Conservation (phyloP, 2,888 invertebrate genomes). For the Sesia apiformis region DNA sequence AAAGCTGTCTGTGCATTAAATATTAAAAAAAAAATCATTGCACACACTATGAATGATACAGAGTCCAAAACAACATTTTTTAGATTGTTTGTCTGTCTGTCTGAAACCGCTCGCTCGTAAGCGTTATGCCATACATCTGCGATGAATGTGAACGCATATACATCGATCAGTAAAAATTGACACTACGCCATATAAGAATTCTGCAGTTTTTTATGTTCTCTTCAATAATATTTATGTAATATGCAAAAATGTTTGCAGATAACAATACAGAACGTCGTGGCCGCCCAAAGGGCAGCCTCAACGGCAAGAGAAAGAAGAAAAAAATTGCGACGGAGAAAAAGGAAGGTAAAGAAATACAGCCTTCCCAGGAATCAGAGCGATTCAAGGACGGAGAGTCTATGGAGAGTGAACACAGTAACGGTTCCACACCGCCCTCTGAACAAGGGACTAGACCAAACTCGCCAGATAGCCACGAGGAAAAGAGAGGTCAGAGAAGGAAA, state of each 20-base stretch:
- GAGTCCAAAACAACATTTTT: no score
- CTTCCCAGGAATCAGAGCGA: slow-evolving; percentile 60
- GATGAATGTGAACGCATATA: no score
- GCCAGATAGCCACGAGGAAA: slow-evolving; percentile 43
- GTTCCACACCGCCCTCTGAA: slow-evolving; percentile 58
- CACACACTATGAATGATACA: no score
- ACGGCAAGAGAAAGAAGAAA: slow-evolving; percentile 49
- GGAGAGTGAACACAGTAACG: slow-evolving; percentile 58
- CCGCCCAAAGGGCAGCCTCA: slow-evolving; percentile 52
- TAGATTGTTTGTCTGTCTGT: no score
- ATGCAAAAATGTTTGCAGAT: slow-evolving; percentile 28
- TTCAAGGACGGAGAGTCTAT: slow-evolving; percentile 64
- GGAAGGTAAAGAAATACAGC: slow-evolving; percentile 47
- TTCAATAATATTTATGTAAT: background rate
- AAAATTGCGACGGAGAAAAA: slow-evolving; percentile 49
- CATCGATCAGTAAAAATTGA: no score
- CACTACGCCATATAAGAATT: no score
- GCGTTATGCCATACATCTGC: no score
- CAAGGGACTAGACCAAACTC: slow-evolving; percentile 55
- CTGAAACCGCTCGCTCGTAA: no score
- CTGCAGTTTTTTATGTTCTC: no score
- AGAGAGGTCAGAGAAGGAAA: slow-evolving; percentile 31
- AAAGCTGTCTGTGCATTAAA: no score
- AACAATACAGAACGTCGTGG: slow-evolving; percentile 57
- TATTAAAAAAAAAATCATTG: no score